Conservation (phyloP, 2,888 invertebrate species). For the Scelioninae gen. 1 region DNA sequence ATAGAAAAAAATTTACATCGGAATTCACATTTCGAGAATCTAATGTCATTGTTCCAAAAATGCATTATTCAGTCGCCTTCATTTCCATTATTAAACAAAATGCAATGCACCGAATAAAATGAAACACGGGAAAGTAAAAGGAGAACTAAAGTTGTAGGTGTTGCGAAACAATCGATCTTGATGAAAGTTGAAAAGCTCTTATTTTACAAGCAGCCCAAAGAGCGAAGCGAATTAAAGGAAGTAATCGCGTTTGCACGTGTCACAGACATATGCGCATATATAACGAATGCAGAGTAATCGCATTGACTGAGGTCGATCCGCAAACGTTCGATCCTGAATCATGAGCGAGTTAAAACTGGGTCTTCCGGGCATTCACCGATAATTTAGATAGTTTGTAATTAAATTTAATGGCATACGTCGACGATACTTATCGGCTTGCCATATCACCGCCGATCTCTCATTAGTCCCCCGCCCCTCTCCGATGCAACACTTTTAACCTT, state of each 20-base stretch:
- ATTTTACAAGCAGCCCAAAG: constrained; percentile 52
- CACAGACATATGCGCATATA: constrained; percentile 61
- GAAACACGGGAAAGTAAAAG: neutral
- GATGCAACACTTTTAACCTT: constrained; percentile 16
- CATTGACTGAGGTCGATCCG: constrained; percentile 64
- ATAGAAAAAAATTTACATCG: no score
- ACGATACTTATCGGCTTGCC: constrained; percentile 60
- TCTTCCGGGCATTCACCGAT: constrained; percentile 69
- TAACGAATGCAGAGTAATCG: constrained; percentile 66
- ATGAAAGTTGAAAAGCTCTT: constrained; percentile 59
- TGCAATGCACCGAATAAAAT: neutral
- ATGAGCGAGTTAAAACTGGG: constrained; percentile 53
- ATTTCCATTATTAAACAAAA: constrained; percentile 30
- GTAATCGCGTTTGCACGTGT: constrained; percentile 65
- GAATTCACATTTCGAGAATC: no score
- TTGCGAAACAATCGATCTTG: constrained; percentile 54
- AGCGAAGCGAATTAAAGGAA: constrained; percentile 65
- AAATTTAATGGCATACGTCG: constrained; percentile 75
- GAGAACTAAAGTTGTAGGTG: constrained; percentile 38
- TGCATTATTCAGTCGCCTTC: neutral
- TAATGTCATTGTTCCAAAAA: neutral
- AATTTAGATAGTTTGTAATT: constrained; percentile 77
- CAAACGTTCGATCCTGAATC: constrained; percentile 65
- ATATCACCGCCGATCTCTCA: constrained; percentile 36
- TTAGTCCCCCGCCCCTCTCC: neutral